phyloP scores from a whole-genome alignment of 1,140 invertebrate species.

The Drosophila insularis region DNA sequence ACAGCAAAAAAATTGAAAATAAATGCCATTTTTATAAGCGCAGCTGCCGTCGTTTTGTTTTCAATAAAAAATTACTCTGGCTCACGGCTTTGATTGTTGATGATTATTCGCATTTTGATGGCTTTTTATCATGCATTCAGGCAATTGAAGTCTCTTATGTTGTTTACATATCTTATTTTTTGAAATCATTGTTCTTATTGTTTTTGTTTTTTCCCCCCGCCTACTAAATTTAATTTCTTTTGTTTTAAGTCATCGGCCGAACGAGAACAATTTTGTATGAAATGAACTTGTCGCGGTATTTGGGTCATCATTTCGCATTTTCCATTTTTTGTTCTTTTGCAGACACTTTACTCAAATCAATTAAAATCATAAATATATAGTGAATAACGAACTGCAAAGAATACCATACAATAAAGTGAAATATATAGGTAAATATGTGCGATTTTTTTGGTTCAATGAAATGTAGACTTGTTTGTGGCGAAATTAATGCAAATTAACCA shows the following conservation, averaged over 20 bases:
- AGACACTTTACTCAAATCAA: conserved; percentile 47
- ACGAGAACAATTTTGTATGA: conserved; percentile 25
- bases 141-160: conserved; percentile 34
- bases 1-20: conserved; percentile 39
- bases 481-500: not conserved
- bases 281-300: conserved; percentile 57
- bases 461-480: not conserved
- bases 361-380: conserved; percentile 61
- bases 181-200: conserved; percentile 12
- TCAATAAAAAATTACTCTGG: conserved; percentile 60
- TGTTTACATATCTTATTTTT: conserved; percentile 7
- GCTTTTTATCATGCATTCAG: conserved; percentile 61
- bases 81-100: conserved; percentile 54
- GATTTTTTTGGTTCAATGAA: not conserved
- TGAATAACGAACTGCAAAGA: conserved; percentile 15
- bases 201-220: not conserved
- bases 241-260: conserved; percentile 29
- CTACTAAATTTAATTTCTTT: conserved; percentile 21
- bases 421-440: not conserved
- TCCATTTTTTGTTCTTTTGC: not conserved
- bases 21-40: conserved; percentile 55
- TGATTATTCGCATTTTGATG: conserved; percentile 66
- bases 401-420: not conserved
- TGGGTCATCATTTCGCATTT: conserved; percentile 49
- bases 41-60: conserved; percentile 66